These are phyloP conservation scores for Gulo gulo DNA, from an alignment of 2,113 vertebrate genomes.

Conservation along the genomic window DNA sequence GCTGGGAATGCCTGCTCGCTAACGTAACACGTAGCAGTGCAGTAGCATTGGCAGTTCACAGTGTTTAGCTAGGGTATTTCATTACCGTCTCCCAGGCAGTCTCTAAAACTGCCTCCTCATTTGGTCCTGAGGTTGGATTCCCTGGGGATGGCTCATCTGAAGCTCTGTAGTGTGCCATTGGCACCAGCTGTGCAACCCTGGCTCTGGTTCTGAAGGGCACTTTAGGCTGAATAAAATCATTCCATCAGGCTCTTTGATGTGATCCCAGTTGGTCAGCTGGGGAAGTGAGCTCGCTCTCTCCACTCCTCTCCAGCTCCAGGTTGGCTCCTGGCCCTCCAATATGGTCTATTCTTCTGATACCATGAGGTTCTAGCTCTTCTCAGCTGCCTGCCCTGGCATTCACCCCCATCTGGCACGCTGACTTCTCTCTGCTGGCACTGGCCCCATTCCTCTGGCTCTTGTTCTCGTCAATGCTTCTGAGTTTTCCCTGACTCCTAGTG, in stretches of 20 bases:
- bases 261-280: slow-evolving; percentile 39
- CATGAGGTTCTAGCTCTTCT: slow-evolving; percentile 51
- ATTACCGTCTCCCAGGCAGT: neutral
- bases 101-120: neutral
- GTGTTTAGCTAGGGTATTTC: neutral
- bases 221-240: slow-evolving; percentile 8
- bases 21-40: neutral
- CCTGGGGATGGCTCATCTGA: neutral
- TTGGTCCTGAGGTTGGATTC: neutral
- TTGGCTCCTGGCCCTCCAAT: neutral
- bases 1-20: neutral
- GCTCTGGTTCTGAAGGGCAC: slow-evolving; percentile 57
- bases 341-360: slow-evolving; percentile 25
- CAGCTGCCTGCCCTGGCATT: neutral
- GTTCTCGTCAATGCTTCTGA: slow-evolving; percentile 64
- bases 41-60: neutral
- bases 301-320: neutral
- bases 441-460: slow-evolving; percentile 46
- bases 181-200: slow-evolving; percentile 27
- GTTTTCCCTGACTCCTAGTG: slow-evolving; percentile 64
- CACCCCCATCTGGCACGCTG: neutral
- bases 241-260: slow-evolving; percentile 67
- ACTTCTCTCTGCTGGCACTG: neutral
- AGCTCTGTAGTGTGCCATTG: neutral
- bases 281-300: neutral